These are phyloP conservation scores for Boulengeromyrus knoepffleri DNA, from an alignment of 2,113 vertebrate species.

Conservation along the genomic window DNA sequence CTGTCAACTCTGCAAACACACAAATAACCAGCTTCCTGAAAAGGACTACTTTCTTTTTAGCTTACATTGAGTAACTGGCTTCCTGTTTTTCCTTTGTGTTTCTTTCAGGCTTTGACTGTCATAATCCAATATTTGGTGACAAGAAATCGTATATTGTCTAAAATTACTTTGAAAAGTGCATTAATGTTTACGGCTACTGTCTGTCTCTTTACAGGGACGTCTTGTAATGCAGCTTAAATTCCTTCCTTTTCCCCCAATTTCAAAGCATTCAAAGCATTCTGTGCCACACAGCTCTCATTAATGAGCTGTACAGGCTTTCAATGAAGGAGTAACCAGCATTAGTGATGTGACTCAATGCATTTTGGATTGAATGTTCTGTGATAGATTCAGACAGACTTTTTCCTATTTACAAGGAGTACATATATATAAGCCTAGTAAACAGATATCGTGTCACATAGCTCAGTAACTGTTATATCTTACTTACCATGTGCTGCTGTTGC, in stretches of 20 bases:
- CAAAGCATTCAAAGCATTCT: background rate
- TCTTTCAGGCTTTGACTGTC: background rate
- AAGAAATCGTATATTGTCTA: background rate
- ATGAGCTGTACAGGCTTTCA: too few species aligned
- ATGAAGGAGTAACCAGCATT: background rate
- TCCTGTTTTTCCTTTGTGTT: background rate
- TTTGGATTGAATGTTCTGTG: background rate
- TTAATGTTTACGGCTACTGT: background rate
- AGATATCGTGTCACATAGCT: background rate
- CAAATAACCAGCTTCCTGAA: background rate
- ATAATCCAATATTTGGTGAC: background rate
- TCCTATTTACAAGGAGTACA: background rate
- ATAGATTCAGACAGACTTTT: background rate
- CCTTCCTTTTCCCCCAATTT: background rate
- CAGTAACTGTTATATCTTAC: background rate
- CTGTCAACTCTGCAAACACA: background rate
- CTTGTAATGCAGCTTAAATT: background rate
- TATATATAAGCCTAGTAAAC: background rate
- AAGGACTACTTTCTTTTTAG: background rate
- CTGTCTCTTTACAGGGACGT: background rate
- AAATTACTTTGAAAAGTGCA: background rate
- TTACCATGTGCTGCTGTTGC: background rate
- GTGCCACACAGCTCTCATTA: background rate
- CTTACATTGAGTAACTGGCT: background rate
- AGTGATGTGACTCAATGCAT: background rate